Evolutionary conservation across 2,113 vertebrate species (phyloP).

Genomic region (Athene noctua): DNA sequence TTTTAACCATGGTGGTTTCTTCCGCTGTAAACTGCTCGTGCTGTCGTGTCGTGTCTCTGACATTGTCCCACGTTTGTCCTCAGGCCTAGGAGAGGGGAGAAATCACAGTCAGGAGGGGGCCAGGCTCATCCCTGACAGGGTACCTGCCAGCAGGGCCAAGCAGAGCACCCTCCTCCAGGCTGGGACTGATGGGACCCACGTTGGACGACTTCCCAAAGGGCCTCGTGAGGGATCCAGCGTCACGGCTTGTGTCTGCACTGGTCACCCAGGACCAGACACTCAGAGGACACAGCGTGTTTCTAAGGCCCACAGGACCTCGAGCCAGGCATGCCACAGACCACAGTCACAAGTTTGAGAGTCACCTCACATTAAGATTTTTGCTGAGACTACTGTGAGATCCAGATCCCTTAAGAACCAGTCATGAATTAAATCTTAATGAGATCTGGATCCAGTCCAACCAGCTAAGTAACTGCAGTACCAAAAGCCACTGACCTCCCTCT

Average conservation of each 20-base stretch:
- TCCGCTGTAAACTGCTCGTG: constrained; percentile 95
- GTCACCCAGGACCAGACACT: neutral
- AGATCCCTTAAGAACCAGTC: neutral
- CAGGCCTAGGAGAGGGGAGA: constrained; percentile 68
- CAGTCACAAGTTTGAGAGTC: neutral
- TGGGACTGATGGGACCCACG: neutral
- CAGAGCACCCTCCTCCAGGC: neutral
- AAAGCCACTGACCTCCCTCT: constrained; percentile 3
- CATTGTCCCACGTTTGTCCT: constrained; percentile 78
- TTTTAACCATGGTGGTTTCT: constrained; percentile 95
- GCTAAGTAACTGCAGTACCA: constrained; percentile 5
- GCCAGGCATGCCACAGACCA: neutral
- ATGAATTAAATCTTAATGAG: constrained; percentile 44
- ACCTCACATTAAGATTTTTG: neutral
- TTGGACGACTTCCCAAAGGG: neutral
- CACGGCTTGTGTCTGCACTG: neutral
- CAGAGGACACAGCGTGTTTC: rapidly evolving
- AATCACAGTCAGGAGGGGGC: neutral
- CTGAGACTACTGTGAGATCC: neutral
- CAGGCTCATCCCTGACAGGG: neutral
- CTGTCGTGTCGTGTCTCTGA: constrained; percentile 87
- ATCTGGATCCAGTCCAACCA: constrained; percentile 28
- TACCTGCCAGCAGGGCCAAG: rapidly evolving
- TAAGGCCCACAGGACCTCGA: neutral
- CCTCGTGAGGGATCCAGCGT: neutral